Evolutionary conservation across 2,888 invertebrate species (phyloP).

Genomic region (Xylota segnis): DNA sequence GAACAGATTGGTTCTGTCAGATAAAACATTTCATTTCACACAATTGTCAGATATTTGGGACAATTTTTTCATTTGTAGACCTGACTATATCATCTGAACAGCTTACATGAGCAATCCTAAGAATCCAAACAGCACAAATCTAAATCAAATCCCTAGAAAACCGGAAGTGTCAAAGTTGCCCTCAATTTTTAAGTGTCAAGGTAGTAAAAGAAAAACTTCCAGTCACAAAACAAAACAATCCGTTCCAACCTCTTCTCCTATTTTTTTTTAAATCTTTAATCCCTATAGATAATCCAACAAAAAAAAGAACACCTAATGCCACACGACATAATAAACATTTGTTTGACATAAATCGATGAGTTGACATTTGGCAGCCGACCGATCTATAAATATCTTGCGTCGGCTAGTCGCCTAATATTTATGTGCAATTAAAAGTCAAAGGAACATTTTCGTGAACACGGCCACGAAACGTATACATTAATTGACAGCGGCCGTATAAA

Average conservation of each 20-base stretch:
- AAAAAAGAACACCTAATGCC: conserved; percentile 33
- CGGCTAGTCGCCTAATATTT: conserved; percentile 32
- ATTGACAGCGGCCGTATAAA: conserved; percentile 11
- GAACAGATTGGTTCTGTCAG: no score
- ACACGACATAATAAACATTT: conserved; percentile 60
- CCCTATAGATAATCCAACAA: conserved; percentile 2
- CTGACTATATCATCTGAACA: no score
- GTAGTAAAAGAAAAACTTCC: conserved; percentile 1
- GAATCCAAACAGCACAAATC: no score
- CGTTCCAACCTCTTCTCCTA: neutral
- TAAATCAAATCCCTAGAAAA: neutral
- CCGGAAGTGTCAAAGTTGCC: neutral
- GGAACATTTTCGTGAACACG: conserved; percentile 24
- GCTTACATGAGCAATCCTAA: no score
- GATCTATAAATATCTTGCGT: conserved; percentile 55
- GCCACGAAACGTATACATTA: conserved; percentile 24
- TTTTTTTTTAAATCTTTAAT: conserved; percentile 5
- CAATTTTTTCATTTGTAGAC: no score
- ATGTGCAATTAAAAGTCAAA: conserved; percentile 46
- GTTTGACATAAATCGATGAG: conserved; percentile 73
- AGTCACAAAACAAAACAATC: neutral
- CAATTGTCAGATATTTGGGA: no score
- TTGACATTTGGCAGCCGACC: conserved; percentile 69
- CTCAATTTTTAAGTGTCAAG: conserved; percentile 14
- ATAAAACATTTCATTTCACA: no score